A percentile compares a stretch with the other conserved stretches of the same genome.
These are phyloP conservation scores for Protophormia terraenovae DNA, from an alignment of 2,888 invertebrate species.

Conservation along the genomic window DNA sequence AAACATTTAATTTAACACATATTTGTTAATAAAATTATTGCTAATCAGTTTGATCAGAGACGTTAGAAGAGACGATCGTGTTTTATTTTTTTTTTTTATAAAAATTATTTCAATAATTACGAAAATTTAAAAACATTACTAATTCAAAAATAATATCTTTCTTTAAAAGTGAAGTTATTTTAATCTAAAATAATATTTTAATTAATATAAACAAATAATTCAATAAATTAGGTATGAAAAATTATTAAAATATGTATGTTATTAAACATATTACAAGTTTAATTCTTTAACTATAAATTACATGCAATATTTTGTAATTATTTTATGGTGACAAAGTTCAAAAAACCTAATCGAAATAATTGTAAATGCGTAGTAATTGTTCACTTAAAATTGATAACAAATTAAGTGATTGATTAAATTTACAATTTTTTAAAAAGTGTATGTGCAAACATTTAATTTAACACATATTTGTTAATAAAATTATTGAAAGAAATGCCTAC, in stretches of 20 bases:
- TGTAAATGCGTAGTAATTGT: slow-evolving; percentile 23
- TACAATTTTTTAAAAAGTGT: background rate
- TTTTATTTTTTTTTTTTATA: slow-evolving; percentile 32
- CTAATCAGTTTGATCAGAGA: slow-evolving; percentile 62
- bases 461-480: background rate
- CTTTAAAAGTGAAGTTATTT: background rate
- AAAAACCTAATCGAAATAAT: background rate
- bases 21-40: background rate
- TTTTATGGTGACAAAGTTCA: slow-evolving; percentile 34
- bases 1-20: background rate
- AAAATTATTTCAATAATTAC: background rate
- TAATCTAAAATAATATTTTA: background rate
- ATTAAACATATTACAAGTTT: background rate
- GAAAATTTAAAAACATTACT: slow-evolving; percentile 14
- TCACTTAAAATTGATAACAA: background rate
- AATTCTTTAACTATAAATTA: background rate
- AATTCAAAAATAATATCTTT: background rate
- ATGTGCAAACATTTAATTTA: background rate
- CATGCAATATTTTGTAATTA: background rate
- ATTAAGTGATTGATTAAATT: background rate
- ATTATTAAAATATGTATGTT: background rate
- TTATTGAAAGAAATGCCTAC: background rate
- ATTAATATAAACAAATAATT: background rate
- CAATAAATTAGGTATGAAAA: slow-evolving; percentile 1
- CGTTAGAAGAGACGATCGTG: slow-evolving; percentile 19